Evolutionary conservation across 1,140 invertebrate species (phyloP).

Genomic region (Condylostylus longicornis): DNA sequence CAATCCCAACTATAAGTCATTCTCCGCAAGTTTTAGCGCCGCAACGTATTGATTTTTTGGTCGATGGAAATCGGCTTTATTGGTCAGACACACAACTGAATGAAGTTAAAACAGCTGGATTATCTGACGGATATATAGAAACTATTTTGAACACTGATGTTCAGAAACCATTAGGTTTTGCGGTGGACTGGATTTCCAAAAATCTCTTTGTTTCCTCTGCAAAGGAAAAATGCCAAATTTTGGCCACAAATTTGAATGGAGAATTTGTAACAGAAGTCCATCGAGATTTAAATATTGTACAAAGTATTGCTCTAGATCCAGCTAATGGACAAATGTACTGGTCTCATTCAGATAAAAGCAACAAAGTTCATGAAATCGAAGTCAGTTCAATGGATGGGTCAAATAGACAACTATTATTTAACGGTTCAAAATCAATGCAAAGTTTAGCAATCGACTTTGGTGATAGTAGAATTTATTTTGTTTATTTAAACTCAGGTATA

Average conservation of each 20-base stretch:
- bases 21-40: conserved; percentile 46
- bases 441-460: conserved; percentile 47
- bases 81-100: conserved; percentile 63
- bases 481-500: conserved; percentile 43
- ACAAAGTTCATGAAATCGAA: conserved; percentile 37
- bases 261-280: conserved; percentile 44
- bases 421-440: conserved; percentile 22
- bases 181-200: conserved; percentile 60
- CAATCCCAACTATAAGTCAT: conserved; percentile 57
- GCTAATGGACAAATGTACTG: conserved; percentile 47
- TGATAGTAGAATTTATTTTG: conserved; percentile 52
- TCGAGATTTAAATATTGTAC: conserved; percentile 27
- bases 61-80: conserved; percentile 49
- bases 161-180: conserved; percentile 35
- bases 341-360: conserved; percentile 33
- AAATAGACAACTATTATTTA: conserved; percentile 14
- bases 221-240: conserved; percentile 38
- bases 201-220: conserved; percentile 51
- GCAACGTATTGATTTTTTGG: conserved; percentile 51
- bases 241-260: conserved; percentile 54
- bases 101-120: conserved; percentile 53
- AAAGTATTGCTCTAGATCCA: conserved; percentile 50
- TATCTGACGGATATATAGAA: conserved; percentile 46
- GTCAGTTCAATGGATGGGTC: conserved; percentile 51
- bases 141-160: conserved; percentile 61